Percentiles rank a stretch among this genome's conserved stretches.
Conservation (phyloP, 2,797 vertebrate genomes). For the Crenichthys baileyi region DNA sequence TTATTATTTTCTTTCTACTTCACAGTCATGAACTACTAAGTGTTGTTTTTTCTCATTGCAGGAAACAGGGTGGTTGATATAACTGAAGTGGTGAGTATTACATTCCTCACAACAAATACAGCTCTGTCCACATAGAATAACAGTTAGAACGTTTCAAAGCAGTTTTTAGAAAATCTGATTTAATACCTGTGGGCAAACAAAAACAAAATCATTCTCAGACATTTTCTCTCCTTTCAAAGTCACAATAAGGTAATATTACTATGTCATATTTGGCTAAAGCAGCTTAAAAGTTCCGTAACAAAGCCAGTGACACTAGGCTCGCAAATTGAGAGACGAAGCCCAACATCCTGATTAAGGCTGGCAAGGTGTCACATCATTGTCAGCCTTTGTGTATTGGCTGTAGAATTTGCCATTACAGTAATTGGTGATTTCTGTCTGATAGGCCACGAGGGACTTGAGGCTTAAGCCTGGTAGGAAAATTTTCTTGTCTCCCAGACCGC, state of each 20-base stretch:
- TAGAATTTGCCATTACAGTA: slow-evolving; percentile 73
- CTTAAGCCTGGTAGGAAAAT: slow-evolving; percentile 46
- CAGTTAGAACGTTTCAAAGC: background rate
- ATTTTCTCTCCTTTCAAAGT: slow-evolving; percentile 27
- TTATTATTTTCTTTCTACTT: background rate
- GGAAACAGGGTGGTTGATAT: background rate
- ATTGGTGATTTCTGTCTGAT: slow-evolving; percentile 74
- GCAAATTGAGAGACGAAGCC: slow-evolving; percentile 62
- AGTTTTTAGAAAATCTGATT: background rate
- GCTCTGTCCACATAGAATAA: no score
- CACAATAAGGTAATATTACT: slow-evolving; percentile 29
- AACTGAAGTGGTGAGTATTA: background rate
- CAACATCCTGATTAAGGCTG: slow-evolving; percentile 54
- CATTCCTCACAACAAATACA: no score
- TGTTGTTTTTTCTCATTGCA: background rate
- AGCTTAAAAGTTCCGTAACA: slow-evolving; percentile 45
- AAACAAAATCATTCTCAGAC: background rate
- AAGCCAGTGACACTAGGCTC: slow-evolving; percentile 14
- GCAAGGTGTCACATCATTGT: slow-evolving; percentile 63
- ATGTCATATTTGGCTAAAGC: slow-evolving; percentile 51
- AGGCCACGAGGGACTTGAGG: slow-evolving; percentile 44
- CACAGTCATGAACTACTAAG: background rate
- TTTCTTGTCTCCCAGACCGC: slow-evolving; percentile 52
- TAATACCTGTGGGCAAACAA: background rate
- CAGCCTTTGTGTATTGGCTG: slow-evolving; percentile 56